Evolutionary conservation across 2,113 vertebrate genomes (phyloP).

Genomic region (Tonatia bakeri): DNA sequence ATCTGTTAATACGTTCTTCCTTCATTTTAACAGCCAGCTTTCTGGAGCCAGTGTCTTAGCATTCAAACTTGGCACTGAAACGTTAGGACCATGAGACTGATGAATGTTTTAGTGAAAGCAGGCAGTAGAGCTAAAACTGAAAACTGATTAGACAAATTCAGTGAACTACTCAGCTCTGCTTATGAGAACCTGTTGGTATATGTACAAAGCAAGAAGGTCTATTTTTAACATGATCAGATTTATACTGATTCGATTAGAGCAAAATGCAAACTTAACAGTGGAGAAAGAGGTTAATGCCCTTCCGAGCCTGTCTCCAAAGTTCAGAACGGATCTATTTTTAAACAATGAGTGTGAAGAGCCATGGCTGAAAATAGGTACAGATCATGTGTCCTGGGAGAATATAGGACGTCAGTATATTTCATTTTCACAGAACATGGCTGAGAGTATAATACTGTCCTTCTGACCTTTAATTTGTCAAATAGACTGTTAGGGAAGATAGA

Average conservation of each 20-base stretch:
- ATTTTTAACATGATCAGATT: slow-evolving; percentile 55
- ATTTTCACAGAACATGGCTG: slow-evolving; percentile 79
- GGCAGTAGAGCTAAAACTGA: slow-evolving; percentile 12
- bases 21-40: slow-evolving; percentile 8
- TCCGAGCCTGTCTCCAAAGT: slow-evolving; percentile 84
- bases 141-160: slow-evolving; percentile 19
- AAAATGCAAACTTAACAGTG: slow-evolving; percentile 74
- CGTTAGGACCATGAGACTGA: background rate
- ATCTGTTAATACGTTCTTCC: background rate
- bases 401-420: slow-evolving; percentile 80
- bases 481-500: slow-evolving; percentile 18
- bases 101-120: background rate
- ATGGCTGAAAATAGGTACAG: slow-evolving; percentile 82
- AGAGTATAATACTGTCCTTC: slow-evolving; percentile 69
- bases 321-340: slow-evolving; percentile 83
- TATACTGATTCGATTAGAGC: slow-evolving; percentile 67
- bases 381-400: slow-evolving; percentile 82
- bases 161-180: background rate
- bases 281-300: slow-evolving; percentile 82
- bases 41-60: background rate
- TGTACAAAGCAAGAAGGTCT: background rate
- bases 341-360: slow-evolving; percentile 79
- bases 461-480: slow-evolving; percentile 73
- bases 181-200: slow-evolving; percentile 25
- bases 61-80: slow-evolving; percentile 43